Conservation (phyloP, 2,888 invertebrate genomes). For the Tenthredo livida region DNA sequence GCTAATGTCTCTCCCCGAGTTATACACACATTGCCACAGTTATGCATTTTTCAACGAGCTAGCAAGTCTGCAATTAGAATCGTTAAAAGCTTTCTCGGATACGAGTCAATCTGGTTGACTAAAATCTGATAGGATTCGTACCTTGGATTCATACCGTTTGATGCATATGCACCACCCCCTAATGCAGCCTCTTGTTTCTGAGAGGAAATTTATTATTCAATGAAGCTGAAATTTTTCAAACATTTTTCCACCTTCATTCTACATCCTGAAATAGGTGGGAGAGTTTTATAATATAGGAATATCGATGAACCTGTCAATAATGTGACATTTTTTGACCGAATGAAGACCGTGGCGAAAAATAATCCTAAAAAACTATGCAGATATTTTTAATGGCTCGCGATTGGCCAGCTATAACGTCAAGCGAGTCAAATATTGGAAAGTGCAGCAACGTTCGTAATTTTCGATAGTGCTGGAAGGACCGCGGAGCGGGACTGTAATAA, state of each 20-base stretch:
- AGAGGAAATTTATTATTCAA: background rate
- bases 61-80: constrained; percentile 16
- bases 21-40: background rate
- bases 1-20: background rate
- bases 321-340: background rate
- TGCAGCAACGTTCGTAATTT: constrained; percentile 14
- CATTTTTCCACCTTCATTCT: background rate
- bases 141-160: background rate
- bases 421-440: constrained; percentile 32
- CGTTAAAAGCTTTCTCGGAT: constrained; percentile 32
- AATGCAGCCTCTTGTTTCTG: background rate
- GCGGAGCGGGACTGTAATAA: constrained; percentile 28
- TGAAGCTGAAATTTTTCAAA: background rate
- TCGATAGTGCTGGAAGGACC: constrained; percentile 25
- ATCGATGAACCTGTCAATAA: background rate
- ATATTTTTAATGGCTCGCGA: background rate
- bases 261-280: background rate
- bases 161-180: background rate
- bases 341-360: background rate
- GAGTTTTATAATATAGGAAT: background rate
- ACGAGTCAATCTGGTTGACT: background rate
- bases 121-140: background rate
- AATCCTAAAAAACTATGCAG: background rate
- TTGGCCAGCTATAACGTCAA: background rate
- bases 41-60: constrained; percentile 6